Conservation (phyloP, 64 coral and sea anemone species). For the Pocillopora verrucosa region DNA sequence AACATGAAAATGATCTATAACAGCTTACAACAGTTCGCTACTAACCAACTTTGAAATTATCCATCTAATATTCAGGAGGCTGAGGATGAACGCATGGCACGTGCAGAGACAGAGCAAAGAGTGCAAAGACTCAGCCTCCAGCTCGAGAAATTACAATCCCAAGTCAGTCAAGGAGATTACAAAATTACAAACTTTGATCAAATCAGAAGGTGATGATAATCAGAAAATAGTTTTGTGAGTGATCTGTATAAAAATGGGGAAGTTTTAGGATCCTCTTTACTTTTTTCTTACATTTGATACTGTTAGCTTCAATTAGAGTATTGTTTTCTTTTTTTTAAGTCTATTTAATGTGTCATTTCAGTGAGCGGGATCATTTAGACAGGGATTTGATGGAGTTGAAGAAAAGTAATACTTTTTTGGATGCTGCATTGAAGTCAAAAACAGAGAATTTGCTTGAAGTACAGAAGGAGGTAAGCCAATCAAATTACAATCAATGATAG, state of each 20-base stretch:
- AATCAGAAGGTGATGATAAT: constrained; percentile 60
- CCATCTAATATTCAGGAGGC: constrained; percentile 57
- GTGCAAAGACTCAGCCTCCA: constrained; percentile 75
- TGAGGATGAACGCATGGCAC: constrained; percentile 73
- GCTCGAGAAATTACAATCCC: constrained; percentile 79
- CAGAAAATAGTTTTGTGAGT: not conserved
- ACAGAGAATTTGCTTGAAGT: constrained; percentile 74
- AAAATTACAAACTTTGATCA: constrained; percentile 93
- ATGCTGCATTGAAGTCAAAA: constrained; percentile 77
- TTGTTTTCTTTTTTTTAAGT: not conserved
- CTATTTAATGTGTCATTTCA: constrained; percentile 26
- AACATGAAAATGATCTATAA: not conserved
- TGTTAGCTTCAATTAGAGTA: not conserved
- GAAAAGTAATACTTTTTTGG: constrained; percentile 73
- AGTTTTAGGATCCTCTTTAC: too few relatives aligned
- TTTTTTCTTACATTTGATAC: not conserved
- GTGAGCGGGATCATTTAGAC: constrained; percentile 71
- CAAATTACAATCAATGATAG: not conserved
- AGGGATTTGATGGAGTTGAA: constrained; percentile 82
- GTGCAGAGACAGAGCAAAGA: constrained; percentile 85
- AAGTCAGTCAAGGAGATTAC: constrained; percentile 79
- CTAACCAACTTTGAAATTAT: not conserved
- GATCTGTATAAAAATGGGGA: too few relatives aligned
- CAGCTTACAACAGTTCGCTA: too few relatives aligned
- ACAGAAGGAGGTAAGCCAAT: constrained; percentile 72